Percentiles rank a stretch among this genome's conserved stretches.
Conservation (phyloP, 2,113 vertebrate genomes). For the Aegithalos caudatus region DNA sequence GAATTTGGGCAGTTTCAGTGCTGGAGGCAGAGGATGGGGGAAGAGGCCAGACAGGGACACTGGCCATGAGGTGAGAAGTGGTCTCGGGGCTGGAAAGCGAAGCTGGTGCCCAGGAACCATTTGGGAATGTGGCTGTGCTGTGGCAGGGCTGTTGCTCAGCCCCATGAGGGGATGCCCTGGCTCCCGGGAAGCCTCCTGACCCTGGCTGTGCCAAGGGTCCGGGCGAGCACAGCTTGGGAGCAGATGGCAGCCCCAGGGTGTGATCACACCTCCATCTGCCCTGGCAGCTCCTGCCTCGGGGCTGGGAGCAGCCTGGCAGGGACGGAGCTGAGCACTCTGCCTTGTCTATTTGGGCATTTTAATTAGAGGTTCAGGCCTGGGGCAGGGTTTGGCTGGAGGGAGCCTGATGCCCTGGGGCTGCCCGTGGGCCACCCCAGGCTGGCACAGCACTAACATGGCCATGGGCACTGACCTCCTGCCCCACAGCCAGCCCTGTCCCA, state of each 20-base stretch:
- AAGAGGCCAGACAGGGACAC: not conserved
- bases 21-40: not conserved
- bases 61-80: not conserved
- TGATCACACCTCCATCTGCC: conserved; percentile 21
- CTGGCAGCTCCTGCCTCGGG: not conserved
- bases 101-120: not conserved
- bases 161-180: not conserved
- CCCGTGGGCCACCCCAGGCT: not conserved
- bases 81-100: not conserved
- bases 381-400: not conserved
- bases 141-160: not conserved
- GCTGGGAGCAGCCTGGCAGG: not conserved
- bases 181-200: not conserved
- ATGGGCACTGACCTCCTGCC: rapidly evolving
- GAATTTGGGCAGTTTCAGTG: not conserved
- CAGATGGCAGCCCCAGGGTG: conserved; percentile 8
- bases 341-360: not conserved
- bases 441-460: not conserved
- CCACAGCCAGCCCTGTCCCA: not conserved
- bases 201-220: not conserved
- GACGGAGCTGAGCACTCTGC: not conserved
- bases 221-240: not conserved
- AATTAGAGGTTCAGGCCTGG: not conserved
- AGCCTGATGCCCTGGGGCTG: not conserved
- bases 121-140: not conserved